Conservation (phyloP, 1,140 invertebrate genomes). For the Trichonephila clavipes region DNA sequence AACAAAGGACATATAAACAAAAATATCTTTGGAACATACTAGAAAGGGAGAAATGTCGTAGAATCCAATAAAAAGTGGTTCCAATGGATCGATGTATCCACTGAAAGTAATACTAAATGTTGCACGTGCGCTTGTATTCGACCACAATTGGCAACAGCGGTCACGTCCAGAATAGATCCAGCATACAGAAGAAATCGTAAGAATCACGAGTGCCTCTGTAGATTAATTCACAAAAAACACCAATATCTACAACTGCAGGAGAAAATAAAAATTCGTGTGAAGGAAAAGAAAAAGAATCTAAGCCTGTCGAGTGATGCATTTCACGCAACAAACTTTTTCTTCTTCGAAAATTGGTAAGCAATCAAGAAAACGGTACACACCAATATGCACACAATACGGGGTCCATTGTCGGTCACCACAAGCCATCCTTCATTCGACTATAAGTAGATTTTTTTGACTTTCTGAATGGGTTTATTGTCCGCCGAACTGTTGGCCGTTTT, state of each 20-base stretch:
- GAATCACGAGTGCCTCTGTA: background rate
- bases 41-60: background rate
- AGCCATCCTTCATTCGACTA: constrained; percentile 71
- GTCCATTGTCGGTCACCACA: background rate
- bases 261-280: background rate
- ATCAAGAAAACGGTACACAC: constrained; percentile 30
- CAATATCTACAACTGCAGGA: constrained; percentile 29
- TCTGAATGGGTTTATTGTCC: constrained; percentile 79
- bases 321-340: constrained; percentile 18
- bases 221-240: constrained; percentile 10
- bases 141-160: background rate
- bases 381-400: constrained; percentile 30
- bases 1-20: background rate
- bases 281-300: constrained; percentile 9
- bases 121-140: constrained; percentile 23
- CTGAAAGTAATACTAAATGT: constrained; percentile 18
- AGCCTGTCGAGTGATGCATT: background rate
- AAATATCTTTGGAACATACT: constrained; percentile 63
- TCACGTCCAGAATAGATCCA: background rate
- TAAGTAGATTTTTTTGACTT: constrained; percentile 80
- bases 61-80: background rate
- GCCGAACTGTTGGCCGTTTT: constrained; percentile 80
- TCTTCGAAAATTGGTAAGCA: background rate
- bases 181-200: background rate
- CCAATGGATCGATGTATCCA: background rate